Base-by-base conservation (phyloP, 2,797 vertebrate species). In the Euthynnus affinis region DNA sequence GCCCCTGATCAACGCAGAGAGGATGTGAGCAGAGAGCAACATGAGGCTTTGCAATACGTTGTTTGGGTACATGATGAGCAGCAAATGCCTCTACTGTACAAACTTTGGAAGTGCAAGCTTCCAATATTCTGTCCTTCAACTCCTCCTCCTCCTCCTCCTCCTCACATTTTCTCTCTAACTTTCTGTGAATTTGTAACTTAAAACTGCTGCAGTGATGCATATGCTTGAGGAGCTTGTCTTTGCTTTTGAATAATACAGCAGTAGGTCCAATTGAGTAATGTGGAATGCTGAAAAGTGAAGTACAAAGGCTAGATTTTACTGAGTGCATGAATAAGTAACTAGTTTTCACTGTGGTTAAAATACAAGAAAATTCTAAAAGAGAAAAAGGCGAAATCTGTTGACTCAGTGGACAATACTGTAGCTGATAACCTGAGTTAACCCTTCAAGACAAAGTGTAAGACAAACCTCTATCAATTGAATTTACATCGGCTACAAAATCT, bases 201-300 rank as follows among this genome's bases (percentile, higher is more conserved):
- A 81, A 74, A 25, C 66, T 64, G 57, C 71, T 56, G 85, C 69
- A 77, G 71, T 22, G 73, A 77, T 71, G 62, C 69, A 77, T 73
- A 80, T 9, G 48, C 48, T 76, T 13, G 25, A 76, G 40, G 62
- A 85, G 52, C 71, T 79, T 51, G 51, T 71, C 34, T 73, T 44
- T 73, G 82, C 73, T 78, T 58, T 61, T 85, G 37, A 88, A 91
- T 81, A 86, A 88, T 86, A 84, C 58, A 90, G 70, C 68, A 78
- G 63, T 10, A 7, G 25, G 56, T 69, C 69, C 71, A 65, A 65
- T 15, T 60, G 52, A 80, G 72, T 49, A 82, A 72, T 73, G 53
- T 40, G 25, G 20, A 81, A 71, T 57, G 71, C 61, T 53, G n/a
- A 68, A 74, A 75, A 68, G 13, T 27, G 60, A 71, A 78, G 56